Base-by-base conservation (phyloP, 2,888 invertebrate species). In the Diaphora mendica region DNA sequence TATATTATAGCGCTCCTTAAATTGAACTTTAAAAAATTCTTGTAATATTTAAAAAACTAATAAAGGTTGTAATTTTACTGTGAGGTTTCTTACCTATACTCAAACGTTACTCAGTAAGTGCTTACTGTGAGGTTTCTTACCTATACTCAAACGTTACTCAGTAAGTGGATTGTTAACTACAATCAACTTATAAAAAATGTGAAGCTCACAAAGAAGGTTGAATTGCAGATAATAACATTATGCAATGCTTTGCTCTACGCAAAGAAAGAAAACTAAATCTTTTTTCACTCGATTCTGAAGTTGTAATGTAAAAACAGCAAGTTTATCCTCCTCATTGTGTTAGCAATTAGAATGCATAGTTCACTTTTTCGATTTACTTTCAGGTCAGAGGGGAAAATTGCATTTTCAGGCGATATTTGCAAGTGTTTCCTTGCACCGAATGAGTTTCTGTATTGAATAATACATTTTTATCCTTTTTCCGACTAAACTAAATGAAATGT, bases 311-410 rank as follows among this genome's bases (percentile, higher is more conserved):
- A 64, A 42, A 30, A 15, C 70, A 48, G 76, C 77, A 77, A 74
- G 77, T 78, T 80, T 74, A 82, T 86, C 84, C 78, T 73, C 77
- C 86, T 85, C 82, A 84, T 89, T 86, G 80, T 84, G 75, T 78
- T 74, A 78, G 84, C 87, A 87, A 89, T 90, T 90, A 89, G 86
- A 89, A 89, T 90, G 88, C 90, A 90, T 86, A 85, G 87, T 84
- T 80, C 72, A 84, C 80, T 82, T 69, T 80, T 77, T 83, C 82
- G 82, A 86, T 86, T 86, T 82, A 84, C 82, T 86, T 86, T 87
- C 80, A 79, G 84, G 77, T 85, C 83, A 82, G 73, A 73, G 77
- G 71, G 65, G 86, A 80, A 84, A 88, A 88, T 86, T 85, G 85
- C 85, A 86, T 83, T 85, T 74, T 70, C 76, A 79, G 81, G 80